These are phyloP conservation scores for Cantharis rustica DNA, from an alignment of 2,888 invertebrate genomes.

Conservation along the genomic window DNA sequence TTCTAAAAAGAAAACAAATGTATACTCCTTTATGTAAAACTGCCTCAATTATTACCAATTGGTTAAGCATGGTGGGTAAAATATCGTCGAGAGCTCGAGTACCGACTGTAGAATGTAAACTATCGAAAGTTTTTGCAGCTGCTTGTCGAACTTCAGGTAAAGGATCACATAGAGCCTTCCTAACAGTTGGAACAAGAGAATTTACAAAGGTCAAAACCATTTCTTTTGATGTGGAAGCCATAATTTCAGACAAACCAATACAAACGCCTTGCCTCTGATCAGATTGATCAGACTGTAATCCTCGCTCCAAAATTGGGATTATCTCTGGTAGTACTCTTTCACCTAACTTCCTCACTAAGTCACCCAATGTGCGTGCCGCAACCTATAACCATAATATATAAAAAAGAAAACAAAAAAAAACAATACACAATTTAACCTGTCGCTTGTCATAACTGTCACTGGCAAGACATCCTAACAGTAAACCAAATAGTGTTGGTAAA, in stretches of 20 bases:
- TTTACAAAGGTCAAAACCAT: constrained; percentile 90
- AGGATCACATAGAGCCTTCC: constrained; percentile 92
- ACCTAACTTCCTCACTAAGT: constrained; percentile 94
- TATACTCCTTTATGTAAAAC: neutral
- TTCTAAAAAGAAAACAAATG: constrained; percentile 57
- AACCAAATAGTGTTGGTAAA: constrained; percentile 88
- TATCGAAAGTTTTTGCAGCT: constrained; percentile 96
- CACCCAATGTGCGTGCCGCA: constrained; percentile 94
- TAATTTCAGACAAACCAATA: constrained; percentile 96
- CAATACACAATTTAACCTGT: constrained; percentile 62
- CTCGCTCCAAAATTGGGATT: constrained; percentile 94
- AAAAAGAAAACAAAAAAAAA: neutral
- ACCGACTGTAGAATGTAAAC: constrained; percentile 92
- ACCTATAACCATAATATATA: constrained; percentile 59
- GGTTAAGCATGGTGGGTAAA: constrained; percentile 86
- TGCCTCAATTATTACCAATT: constrained; percentile 60
- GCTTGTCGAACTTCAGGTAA: constrained; percentile 90
- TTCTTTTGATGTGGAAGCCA: constrained; percentile 93
- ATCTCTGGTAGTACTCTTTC: constrained; percentile 98
- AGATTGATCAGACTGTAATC: constrained; percentile 86
- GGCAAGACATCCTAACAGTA: constrained; percentile 91
- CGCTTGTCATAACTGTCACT: constrained; percentile 96
- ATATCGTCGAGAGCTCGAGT: constrained; percentile 95
- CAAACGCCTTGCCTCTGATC: constrained; percentile 99
- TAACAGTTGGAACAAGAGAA: constrained; percentile 91